These are phyloP conservation scores for Cheirogaleus major DNA, from an alignment of 2,797 vertebrate genomes.

Conservation along the genomic window DNA sequence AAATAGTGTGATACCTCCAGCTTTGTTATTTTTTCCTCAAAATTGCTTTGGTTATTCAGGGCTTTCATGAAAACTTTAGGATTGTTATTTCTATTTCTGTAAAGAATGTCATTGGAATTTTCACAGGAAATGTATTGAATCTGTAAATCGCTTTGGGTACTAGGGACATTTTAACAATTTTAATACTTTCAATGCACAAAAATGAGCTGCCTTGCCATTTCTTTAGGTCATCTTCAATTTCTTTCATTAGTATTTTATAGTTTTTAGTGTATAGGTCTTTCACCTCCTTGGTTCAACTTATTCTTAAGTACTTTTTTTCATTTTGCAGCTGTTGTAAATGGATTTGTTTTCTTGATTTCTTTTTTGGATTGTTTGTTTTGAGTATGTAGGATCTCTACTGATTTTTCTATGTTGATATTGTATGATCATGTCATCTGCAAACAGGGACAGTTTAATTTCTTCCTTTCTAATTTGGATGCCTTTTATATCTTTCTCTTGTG, in stretches of 20 bases:
- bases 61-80: too few relatives aligned
- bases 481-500: neutral
- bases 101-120: neutral
- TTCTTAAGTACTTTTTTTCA: neutral
- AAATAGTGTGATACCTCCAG: neutral
- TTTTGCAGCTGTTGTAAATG: neutral
- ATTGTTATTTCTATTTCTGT: neutral
- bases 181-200: neutral
- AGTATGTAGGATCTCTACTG: neutral
- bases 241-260: neutral
- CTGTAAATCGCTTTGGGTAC: neutral
- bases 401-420: neutral
- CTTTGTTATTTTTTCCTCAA: neutral
- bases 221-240: neutral
- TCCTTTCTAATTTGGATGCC: neutral
- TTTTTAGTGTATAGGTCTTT: neutral
- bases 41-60: neutral
- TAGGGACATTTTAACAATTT: neutral
- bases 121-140: neutral
- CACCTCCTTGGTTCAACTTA: neutral
- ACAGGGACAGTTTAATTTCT: neutral
- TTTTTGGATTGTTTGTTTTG: neutral
- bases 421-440: neutral
- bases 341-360: neutral
- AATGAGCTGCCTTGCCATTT: neutral